Percentiles rank a stretch among this genome's conserved stretches.
Conservation (phyloP, 2,797 vertebrate species). For the Pseudocheirus occidentalis region DNA sequence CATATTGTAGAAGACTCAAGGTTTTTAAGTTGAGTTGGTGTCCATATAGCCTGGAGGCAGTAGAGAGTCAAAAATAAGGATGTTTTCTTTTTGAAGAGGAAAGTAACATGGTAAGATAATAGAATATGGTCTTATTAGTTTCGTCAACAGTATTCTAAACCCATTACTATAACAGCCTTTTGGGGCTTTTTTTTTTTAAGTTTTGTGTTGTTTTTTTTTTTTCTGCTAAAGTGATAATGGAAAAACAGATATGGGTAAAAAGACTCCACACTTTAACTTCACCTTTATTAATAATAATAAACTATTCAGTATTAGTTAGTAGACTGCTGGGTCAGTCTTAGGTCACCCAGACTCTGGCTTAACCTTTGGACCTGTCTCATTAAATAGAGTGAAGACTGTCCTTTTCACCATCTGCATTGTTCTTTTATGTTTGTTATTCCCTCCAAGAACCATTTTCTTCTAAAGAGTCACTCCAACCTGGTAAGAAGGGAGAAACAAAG, state of each 20-base stretch:
- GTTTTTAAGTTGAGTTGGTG: no score
- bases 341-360: neutral
- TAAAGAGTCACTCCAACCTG: neutral
- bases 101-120: no score
- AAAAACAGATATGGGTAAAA: neutral
- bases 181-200: no score
- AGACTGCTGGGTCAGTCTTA: neutral
- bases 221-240: neutral
- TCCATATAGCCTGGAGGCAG: no score
- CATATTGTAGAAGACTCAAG: no score
- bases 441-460: neutral
- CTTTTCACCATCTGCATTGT: neutral
- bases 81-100: no score
- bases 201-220: neutral
- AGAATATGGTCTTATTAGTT: no score
- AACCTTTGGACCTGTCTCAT: neutral
- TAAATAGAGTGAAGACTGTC: neutral
- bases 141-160: no score
- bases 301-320: neutral
- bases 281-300: neutral
- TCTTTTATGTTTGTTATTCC: neutral
- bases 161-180: no score
- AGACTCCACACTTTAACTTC: neutral
- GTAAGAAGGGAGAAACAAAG: neutral
- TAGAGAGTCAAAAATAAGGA: no score